Conservation (phyloP, 1,140 invertebrate species). For the Cyclargus thomasi region DNA sequence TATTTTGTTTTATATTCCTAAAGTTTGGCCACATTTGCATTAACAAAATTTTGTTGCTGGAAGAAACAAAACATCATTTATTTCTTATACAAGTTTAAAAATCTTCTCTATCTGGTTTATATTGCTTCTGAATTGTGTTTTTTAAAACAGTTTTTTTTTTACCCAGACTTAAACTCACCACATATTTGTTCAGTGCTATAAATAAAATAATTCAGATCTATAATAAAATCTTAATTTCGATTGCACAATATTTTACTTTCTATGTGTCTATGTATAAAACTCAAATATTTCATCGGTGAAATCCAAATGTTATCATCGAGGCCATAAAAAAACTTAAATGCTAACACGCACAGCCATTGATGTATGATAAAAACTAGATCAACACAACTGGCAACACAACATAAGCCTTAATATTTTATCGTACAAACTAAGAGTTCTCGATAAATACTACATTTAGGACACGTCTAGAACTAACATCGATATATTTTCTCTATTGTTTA, state of each 20-base stretch:
- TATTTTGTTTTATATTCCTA: too few relatives aligned
- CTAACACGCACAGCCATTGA: constrained; percentile 21
- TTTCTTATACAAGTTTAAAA: too few relatives aligned
- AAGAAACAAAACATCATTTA: too few relatives aligned
- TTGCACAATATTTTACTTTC: constrained; percentile 43
- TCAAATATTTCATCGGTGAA: constrained; percentile 29
- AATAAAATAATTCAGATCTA: constrained; percentile 47
- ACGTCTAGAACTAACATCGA: not conserved
- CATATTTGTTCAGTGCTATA: constrained; percentile 22
- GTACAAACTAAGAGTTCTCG: not conserved
- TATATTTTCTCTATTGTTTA: not conserved
- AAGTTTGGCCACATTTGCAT: too few relatives aligned
- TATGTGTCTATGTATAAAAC: constrained; percentile 36
- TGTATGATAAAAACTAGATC: not conserved
- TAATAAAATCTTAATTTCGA: constrained; percentile 43
- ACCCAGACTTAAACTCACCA: too few relatives aligned
- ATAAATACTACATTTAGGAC: constrained; percentile 2
- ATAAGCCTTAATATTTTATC: not conserved
- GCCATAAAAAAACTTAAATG: constrained; percentile 39
- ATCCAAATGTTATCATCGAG: constrained; percentile 41
- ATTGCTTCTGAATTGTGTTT: too few relatives aligned
- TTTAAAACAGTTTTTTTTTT: too few relatives aligned
- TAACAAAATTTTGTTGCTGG: too few relatives aligned
- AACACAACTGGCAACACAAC: not conserved
- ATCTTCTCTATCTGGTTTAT: too few relatives aligned